Evolutionary conservation across 2,113 vertebrate genomes (phyloP).

Genomic region (Notothenia rossii): DNA sequence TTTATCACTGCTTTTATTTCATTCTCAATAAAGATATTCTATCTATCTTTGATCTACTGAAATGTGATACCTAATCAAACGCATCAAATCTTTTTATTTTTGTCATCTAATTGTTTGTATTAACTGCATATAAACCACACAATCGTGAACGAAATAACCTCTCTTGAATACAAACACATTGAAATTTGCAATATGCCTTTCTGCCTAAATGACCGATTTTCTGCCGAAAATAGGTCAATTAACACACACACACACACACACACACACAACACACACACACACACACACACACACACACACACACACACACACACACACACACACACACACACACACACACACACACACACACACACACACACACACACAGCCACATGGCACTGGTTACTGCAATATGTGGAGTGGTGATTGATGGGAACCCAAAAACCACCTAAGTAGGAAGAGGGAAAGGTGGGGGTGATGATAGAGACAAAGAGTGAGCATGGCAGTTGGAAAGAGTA

Average conservation of each 20-base stretch:
- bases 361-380: slow-evolving; percentile 69
- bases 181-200: background rate
- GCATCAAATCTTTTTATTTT: background rate
- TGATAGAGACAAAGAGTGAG: slow-evolving; percentile 4
- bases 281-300: slow-evolving; percentile 56
- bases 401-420: slow-evolving; percentile 76
- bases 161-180: background rate
- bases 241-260: slow-evolving; percentile 15
- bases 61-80: background rate
- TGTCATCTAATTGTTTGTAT: background rate
- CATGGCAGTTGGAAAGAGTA: slow-evolving; percentile 1
- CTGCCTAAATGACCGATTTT: slow-evolving; percentile 27
- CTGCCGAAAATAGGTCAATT: slow-evolving; percentile 52
- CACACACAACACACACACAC: slow-evolving; percentile 6
- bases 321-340: slow-evolving; percentile 14
- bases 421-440: slow-evolving; percentile 63
- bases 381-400: slow-evolving; percentile 74
- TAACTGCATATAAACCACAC: too few species aligned
- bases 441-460: background rate
- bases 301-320: slow-evolving; percentile 5
- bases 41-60: background rate
- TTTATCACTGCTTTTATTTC: too few species aligned
- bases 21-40: too few species aligned
- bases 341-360: slow-evolving; percentile 51
- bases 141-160: background rate